Evolutionary conservation across 2,888 invertebrate genomes (phyloP).

Genomic region (Orchesellides sinensis): DNA sequence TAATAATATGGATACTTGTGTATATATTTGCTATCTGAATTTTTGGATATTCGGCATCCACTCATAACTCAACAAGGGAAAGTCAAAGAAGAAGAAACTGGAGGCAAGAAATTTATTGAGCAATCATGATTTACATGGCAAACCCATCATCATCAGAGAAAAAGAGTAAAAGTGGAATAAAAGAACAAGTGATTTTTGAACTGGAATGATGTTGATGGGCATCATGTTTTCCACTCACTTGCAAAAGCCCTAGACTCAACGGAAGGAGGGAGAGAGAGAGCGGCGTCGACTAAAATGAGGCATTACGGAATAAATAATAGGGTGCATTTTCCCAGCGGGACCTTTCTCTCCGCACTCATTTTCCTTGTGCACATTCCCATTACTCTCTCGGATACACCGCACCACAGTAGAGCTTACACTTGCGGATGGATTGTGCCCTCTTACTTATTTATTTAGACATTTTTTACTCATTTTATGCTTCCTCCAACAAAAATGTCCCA

Average conservation of each 20-base stretch:
- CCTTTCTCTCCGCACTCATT: background rate
- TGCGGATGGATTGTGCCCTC: no score
- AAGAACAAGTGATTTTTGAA: background rate
- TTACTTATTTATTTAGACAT: no score
- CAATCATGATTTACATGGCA: constrained; percentile 57
- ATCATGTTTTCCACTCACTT: no score
- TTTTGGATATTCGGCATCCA: no score
- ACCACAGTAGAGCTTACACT: no score
- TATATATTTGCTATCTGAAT: no score
- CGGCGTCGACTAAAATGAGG: background rate
- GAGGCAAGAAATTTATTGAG: constrained; percentile 33
- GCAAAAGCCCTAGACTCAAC: no score
- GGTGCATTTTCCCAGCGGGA: background rate
- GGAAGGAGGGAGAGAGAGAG: background rate
- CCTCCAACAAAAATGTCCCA: no score
- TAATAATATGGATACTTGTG: no score
- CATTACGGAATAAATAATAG: background rate
- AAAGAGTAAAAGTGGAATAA: background rate
- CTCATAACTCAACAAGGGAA: background rate
- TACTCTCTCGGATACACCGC: no score
- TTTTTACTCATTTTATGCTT: no score
- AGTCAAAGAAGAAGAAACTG: background rate
- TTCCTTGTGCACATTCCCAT: background rate
- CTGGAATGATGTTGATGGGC: background rate
- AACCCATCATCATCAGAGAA: constrained; percentile 50